Evolutionary conservation across 2,797 vertebrate genomes (phyloP).

Genomic region (Notolepis coatsorum): DNA sequence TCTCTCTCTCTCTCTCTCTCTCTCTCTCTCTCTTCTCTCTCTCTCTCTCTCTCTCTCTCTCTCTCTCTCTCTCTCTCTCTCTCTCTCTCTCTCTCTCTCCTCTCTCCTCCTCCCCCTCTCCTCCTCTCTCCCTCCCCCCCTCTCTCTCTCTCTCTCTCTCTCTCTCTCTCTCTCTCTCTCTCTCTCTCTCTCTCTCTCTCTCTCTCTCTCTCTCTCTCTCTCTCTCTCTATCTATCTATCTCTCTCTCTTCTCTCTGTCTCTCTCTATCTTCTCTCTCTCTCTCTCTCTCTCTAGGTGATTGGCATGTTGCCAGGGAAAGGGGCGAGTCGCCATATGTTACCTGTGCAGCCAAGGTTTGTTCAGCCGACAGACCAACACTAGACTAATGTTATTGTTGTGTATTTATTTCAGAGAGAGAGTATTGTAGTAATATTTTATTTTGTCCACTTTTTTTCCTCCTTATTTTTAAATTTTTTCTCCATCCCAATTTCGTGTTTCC

Average conservation of each 20-base stretch:
- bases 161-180: background rate
- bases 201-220: too few relatives aligned
- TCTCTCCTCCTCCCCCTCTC: too few relatives aligned
- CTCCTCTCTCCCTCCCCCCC: too few relatives aligned
- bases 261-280: too few relatives aligned
- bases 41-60: background rate
- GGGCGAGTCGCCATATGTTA: slow-evolving; percentile 75
- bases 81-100: background rate
- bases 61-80: background rate
- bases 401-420: slow-evolving; percentile 70
- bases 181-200: background rate
- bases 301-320: slow-evolving; percentile 71
- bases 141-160: too few relatives aligned
- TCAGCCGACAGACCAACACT: too few relatives aligned
- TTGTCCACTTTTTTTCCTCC: too few relatives aligned
- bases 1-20: background rate
- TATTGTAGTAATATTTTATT: too few relatives aligned
- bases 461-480: too few relatives aligned
- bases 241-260: slow-evolving; percentile 28
- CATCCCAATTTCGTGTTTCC: too few relatives aligned
- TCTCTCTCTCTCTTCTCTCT: background rate
- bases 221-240: background rate
- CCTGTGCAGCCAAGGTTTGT: slow-evolving; percentile 77
- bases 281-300: slow-evolving; percentile 64
- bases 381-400: too few relatives aligned